Conservation (phyloP, 1,140 invertebrate species). For the Aphelenchoides fujianensis region DNA sequence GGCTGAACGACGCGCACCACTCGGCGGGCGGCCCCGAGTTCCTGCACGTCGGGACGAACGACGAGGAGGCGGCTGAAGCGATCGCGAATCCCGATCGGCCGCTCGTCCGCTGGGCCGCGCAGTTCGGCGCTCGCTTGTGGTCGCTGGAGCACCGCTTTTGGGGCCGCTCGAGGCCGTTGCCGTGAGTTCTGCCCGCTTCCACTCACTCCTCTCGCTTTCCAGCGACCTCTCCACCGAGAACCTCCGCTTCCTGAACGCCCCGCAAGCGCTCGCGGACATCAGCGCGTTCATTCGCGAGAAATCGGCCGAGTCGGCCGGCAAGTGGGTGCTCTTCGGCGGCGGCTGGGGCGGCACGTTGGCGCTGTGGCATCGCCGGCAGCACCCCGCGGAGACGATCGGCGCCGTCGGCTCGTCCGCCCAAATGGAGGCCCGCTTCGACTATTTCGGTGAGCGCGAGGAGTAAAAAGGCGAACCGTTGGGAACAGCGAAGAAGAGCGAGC, state of each 20-base stretch:
- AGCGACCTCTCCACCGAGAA: constrained; percentile 6
- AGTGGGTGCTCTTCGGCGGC: constrained; percentile 17
- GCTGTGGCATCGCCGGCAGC: not conserved
- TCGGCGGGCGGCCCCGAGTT: too few relatives aligned
- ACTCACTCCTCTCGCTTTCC: not conserved
- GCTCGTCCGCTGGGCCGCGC: too few relatives aligned
- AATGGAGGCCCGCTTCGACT: constrained; percentile 7
- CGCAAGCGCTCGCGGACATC: constrained; percentile 12
- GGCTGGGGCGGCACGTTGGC: not conserved
- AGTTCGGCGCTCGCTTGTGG: not conserved
- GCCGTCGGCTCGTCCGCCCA: constrained; percentile 24
- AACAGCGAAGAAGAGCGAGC: too few relatives aligned
- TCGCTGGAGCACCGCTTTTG: constrained; percentile 16
- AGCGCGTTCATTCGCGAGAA: constrained; percentile 5
- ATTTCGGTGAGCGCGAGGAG: constrained; percentile 8
- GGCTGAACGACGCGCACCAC: too few relatives aligned
- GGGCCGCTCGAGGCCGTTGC: not conserved
- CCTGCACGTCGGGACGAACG: too few relatives aligned
- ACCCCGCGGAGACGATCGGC: constrained; percentile 1
- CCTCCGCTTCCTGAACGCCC: not conserved
- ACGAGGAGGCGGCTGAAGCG: too few relatives aligned
- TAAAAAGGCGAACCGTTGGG: not conserved
- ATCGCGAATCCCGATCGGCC: too few relatives aligned
- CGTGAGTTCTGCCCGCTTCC: not conserved
- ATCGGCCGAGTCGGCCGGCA: not conserved